Conservation (phyloP, 2,888 invertebrate species). For the Pristionchus fissidentatus region DNA sequence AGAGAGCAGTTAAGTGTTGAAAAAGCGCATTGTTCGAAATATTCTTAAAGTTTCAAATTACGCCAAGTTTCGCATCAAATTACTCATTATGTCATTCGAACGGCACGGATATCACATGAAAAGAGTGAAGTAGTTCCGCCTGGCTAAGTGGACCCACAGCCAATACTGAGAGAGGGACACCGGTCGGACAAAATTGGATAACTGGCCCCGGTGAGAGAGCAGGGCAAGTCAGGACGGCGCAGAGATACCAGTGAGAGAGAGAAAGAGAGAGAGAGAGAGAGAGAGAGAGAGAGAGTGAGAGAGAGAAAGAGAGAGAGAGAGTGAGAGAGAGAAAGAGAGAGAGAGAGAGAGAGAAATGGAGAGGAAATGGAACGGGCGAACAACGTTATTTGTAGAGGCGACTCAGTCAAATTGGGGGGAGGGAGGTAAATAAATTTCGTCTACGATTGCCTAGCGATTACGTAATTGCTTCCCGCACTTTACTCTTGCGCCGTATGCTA, state of each 20-base stretch:
- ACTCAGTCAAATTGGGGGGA: background rate
- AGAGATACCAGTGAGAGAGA: slow-evolving; percentile 4
- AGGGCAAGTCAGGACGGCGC: background rate
- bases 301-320: background rate
- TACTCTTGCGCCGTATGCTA: no score
- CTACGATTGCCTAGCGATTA: no score
- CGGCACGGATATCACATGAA: no score
- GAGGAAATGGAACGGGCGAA: slow-evolving; percentile 40
- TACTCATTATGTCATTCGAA: no score
- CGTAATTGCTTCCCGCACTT: no score
- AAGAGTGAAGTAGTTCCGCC: no score
- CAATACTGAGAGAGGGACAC: background rate
- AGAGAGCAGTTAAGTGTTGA: no score
- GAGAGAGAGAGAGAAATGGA: background rate
- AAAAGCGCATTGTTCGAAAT: no score
- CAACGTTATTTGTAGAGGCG: slow-evolving; percentile 36
- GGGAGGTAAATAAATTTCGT: background rate
- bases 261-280: slow-evolving; percentile 36
- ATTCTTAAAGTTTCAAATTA: no score
- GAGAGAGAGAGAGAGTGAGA: slow-evolving; percentile 22
- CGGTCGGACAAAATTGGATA: slow-evolving; percentile 22
- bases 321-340: slow-evolving; percentile 1
- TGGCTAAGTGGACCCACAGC: no score
- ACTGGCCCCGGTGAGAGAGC: slow-evolving; percentile 9
- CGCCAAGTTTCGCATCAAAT: no score